Conservation (phyloP, 2,888 invertebrate species). For the Metallyticus violacea region DNA sequence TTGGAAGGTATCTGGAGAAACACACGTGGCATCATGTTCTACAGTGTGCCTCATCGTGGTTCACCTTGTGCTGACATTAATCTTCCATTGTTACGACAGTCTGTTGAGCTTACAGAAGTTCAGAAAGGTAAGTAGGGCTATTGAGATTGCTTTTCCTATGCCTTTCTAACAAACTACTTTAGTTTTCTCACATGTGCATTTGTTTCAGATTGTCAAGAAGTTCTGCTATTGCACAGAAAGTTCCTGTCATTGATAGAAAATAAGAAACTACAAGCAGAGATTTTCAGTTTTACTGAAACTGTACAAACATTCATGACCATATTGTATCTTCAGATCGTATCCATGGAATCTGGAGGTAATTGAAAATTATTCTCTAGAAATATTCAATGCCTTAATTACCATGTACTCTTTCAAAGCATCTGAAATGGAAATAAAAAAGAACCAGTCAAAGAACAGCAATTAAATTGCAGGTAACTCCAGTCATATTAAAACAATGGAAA, state of each 20-base stretch:
- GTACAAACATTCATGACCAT: conserved; percentile 71
- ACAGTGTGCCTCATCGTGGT: conserved; percentile 76
- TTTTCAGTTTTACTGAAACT: conserved; percentile 78
- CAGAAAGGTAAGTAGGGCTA: conserved; percentile 61
- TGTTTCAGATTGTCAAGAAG: conserved; percentile 63
- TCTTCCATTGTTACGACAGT: conserved; percentile 69
- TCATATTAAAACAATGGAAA: no score
- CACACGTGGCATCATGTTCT: conserved; percentile 47
- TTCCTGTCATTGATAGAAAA: conserved; percentile 57
- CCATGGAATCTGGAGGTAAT: conserved; percentile 73
- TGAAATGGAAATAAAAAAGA: no score
- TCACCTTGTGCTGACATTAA: conserved; percentile 74
- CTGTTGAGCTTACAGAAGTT: conserved; percentile 75
- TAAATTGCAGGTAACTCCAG: no score
- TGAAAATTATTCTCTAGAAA: no score
- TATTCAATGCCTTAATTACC: no score
- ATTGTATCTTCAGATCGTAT: conserved; percentile 71
- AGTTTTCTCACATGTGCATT: background rate
- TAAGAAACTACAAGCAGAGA: conserved; percentile 53
- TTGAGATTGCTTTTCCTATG: background rate
- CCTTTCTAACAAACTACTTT: background rate
- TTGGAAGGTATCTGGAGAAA: conserved; percentile 53
- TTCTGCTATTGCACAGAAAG: conserved; percentile 63
- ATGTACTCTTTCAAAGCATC: no score
- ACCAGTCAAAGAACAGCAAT: no score